Base-by-base conservation (phyloP, 2,888 invertebrate species). In the Coenonympha arcania region DNA sequence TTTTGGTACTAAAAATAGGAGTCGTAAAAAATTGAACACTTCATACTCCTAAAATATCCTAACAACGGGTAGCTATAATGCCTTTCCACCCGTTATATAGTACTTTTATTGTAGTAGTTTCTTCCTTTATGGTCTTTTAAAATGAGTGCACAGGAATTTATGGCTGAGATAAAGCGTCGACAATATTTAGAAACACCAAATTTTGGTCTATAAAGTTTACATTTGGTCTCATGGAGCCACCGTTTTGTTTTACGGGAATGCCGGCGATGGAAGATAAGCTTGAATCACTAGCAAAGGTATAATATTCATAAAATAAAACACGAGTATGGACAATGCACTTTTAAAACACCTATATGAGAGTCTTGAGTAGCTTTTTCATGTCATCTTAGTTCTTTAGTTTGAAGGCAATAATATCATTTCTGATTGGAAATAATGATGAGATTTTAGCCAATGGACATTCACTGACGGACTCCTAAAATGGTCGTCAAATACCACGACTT, bases 51-150 rank as follows among this genome's bases (percentile, higher is more conserved):
- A 53, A 54, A 56, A 56, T 46, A 51, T 51, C 39, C 39, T 39
- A 24, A 52, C 41, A 54, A 54, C 49, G 41, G 49, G 37, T 45
- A 50, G 34, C 46, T 50, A 48, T 48, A 54, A 47, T 52, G 52
- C 50, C 43, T 54, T 51, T 39, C 36, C 49, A 48, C 40, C 28
- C 18, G 51, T 47, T 47, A 52, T 47, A 49, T 44, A 48, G 45
- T 44, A 52, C 44, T 54, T 56, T 58, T 58, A 58, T 55, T 52
- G 58, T 58, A 46, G 51, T 50, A 50, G 52, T 50, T 56, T 58
- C 56, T 55, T 59, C 55, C 53, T 55, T 59, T 58, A 59, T 58
- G 53, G 54, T 55, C 55, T 53, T 42, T 56, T 58, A 54, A 59
- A 57, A 59, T 54, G 54, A 50, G 50, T 49, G 52, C 45, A 50